Evolutionary conservation across 2,888 invertebrate species (phyloP).

Genomic region (Didymodactylos carnosus): DNA sequence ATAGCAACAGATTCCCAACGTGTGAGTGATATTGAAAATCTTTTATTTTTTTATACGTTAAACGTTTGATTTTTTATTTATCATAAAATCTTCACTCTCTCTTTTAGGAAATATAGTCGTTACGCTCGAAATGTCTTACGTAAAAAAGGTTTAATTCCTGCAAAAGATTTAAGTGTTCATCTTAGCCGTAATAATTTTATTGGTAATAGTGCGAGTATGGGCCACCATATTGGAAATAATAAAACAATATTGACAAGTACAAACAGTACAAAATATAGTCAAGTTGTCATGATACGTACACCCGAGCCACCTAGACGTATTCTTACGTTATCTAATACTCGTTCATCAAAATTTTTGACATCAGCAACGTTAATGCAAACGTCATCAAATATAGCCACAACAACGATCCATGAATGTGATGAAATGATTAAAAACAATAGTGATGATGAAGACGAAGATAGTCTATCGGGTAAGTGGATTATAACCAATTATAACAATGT

Average conservation of each 20-base stretch:
- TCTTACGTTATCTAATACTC: not conserved
- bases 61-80: no score
- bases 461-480: not conserved
- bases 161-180: not conserved
- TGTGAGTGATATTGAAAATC: no score
- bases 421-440: not conserved
- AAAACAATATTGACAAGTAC: not conserved
- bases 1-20: no score
- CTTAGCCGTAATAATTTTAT: no score
- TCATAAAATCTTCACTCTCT: no score
- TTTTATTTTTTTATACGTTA: no score
- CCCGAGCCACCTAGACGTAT: not conserved
- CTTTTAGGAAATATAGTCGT: not conserved
- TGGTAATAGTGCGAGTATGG: not conserved
- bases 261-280: not conserved
- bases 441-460: not conserved
- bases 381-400: not conserved
- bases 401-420: not conserved
- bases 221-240: not conserved
- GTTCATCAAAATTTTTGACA: not conserved
- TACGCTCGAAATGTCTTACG: slow-evolving; percentile 1
- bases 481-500: not conserved
- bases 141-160: slow-evolving; percentile 7
- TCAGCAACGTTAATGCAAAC: not conserved
- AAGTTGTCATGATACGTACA: not conserved